Evolutionary conservation across 2,888 invertebrate genomes (phyloP).

Genomic region (Tanypteryx hageni): DNA sequence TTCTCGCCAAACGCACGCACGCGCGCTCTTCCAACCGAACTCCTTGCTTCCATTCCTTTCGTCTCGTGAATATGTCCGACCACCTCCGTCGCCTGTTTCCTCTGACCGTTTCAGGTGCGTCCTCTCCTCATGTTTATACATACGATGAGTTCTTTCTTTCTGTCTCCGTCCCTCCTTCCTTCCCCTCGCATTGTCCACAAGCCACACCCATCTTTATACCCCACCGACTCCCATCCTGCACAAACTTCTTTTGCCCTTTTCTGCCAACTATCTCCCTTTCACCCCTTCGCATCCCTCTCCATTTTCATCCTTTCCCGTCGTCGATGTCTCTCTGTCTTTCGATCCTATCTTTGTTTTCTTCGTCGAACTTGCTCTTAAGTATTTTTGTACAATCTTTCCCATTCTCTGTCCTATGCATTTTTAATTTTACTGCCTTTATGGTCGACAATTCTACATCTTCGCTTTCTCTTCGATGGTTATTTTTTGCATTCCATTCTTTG

Average conservation of each 20-base stretch:
- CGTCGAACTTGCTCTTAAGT: not conserved
- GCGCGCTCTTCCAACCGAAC: not conserved
- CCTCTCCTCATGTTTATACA: constrained; percentile 27
- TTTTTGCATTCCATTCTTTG: too few species aligned
- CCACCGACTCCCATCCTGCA: constrained; percentile 2
- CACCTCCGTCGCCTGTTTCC: constrained; percentile 10
- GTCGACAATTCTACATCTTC: too few species aligned
- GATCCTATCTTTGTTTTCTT: not conserved
- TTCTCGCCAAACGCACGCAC: not conserved
- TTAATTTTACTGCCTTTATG: too few species aligned
- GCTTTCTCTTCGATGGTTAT: too few species aligned
- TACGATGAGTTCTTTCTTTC: constrained; percentile 12
- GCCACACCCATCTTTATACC: constrained; percentile 35
- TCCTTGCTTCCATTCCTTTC: constrained; percentile 7
- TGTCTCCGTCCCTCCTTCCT: not conserved
- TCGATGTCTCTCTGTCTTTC: not conserved
- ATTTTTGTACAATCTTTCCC: not conserved
- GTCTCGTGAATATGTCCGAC: constrained; percentile 11
- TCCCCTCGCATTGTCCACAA: not conserved
- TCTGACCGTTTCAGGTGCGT: constrained; percentile 19
- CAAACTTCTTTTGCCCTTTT: constrained; percentile 28
- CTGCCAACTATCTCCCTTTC: not conserved
- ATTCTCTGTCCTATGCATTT: not conserved
- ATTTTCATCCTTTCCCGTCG: not conserved
- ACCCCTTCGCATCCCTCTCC: not conserved